Evolutionary conservation across 2,797 vertebrate species (phyloP).

Genomic region (Eupleurogrammus muticus): DNA sequence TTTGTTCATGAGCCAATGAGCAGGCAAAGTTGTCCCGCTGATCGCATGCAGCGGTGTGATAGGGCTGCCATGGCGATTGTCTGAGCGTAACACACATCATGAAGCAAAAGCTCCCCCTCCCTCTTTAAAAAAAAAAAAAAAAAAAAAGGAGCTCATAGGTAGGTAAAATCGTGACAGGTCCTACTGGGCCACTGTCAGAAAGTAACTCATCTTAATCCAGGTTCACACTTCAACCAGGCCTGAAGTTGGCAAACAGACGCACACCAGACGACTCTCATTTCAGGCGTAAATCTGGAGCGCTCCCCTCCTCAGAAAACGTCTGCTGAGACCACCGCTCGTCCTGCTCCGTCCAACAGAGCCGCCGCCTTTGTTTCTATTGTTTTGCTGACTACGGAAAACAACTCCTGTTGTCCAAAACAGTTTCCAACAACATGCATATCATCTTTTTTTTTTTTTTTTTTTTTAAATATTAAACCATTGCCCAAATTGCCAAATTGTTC

Average conservation of each 20-base stretch:
- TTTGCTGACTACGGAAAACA: constrained; percentile 36
- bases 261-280: constrained; percentile 62
- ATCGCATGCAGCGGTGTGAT: constrained; percentile 69
- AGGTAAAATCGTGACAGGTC: constrained; percentile 64
- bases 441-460: constrained; percentile 13
- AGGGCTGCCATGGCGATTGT: constrained; percentile 74
- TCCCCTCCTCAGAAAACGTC: constrained; percentile 49
- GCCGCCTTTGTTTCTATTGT: constrained; percentile 51
- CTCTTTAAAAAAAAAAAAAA: too few relatives aligned
- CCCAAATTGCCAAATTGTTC: constrained; percentile 15
- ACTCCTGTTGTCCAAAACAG: constrained; percentile 22
- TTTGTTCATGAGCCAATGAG: constrained; percentile 73
- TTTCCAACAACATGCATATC: constrained; percentile 28
- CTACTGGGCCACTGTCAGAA: constrained; percentile 46
- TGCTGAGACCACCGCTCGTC: constrained; percentile 55
- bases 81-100: constrained; percentile 42
- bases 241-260: constrained; percentile 55
- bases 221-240: constrained; percentile 64
- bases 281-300: constrained; percentile 51
- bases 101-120: too few relatives aligned
- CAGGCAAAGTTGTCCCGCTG: constrained; percentile 69
- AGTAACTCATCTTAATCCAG: constrained; percentile 71
- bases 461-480: constrained; percentile 10
- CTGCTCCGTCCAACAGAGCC: constrained; percentile 53
- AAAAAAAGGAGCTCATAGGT: not conserved